These are phyloP conservation scores for Diaperis boleti DNA, from an alignment of 2,888 invertebrate species.

Conservation along the genomic window DNA sequence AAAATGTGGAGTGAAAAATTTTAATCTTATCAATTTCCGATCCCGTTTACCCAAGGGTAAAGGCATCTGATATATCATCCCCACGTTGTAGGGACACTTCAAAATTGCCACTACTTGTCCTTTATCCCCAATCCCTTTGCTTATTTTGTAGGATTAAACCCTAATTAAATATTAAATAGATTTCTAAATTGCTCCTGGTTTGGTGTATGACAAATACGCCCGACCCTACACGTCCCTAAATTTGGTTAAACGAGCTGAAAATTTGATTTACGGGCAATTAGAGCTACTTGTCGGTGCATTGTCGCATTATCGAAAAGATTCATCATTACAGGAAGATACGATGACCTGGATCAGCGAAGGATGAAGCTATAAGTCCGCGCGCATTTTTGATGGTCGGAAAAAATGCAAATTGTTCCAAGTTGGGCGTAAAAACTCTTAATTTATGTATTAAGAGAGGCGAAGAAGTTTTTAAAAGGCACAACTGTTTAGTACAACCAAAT, in stretches of 20 bases:
- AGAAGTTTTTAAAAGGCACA: conserved; percentile 46
- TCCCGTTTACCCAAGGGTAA: conserved; percentile 51
- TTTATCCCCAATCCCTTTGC: conserved; percentile 45
- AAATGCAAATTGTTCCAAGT: conserved; percentile 39
- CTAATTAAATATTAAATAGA: conserved; percentile 49
- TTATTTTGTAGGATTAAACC: conserved; percentile 46
- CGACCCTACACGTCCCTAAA: conserved; percentile 34
- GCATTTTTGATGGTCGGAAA: conserved; percentile 31
- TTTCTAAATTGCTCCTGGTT: conserved; percentile 44
- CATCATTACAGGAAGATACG: no score
- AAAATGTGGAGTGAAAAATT: conserved; percentile 29
- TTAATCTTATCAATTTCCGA: conserved; percentile 51
- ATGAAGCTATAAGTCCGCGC: conserved; percentile 7
- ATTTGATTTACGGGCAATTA: conserved; percentile 38
- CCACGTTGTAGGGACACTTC: conserved; percentile 43
- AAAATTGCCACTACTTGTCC: conserved; percentile 46
- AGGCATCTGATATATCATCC: conserved; percentile 47
- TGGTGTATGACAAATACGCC: conserved; percentile 46
- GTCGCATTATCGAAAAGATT: not conserved
- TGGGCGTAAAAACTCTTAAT: conserved; percentile 40
- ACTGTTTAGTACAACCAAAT: conserved; percentile 44
- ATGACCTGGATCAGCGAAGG: no score
- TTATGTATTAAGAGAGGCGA: conserved; percentile 46
- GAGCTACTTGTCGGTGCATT: conserved; percentile 14
- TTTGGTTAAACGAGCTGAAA: conserved; percentile 36